Evolutionary conservation across 2,797 vertebrate species (phyloP).

Genomic region (Silurus lanzhouensis): DNA sequence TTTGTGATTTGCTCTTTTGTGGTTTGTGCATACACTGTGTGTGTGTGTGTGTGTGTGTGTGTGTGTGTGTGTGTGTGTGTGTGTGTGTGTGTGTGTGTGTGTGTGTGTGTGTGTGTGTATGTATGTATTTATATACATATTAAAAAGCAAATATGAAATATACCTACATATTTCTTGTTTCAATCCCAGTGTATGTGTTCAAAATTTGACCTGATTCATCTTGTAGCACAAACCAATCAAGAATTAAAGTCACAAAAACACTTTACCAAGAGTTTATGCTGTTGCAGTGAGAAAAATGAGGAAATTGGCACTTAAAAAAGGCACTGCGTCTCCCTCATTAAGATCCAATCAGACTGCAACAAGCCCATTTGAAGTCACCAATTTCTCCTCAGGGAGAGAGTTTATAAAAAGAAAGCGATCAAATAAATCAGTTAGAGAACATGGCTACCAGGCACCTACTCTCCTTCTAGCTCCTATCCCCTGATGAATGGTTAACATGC

Average conservation of each 20-base stretch:
- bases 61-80: too few species aligned
- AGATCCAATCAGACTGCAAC: conserved; percentile 2
- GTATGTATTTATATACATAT: too few species aligned
- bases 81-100: too few species aligned
- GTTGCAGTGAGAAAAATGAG: conserved; percentile 16
- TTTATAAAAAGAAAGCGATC: conserved; percentile 46
- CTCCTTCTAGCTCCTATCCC: conserved; percentile 46
- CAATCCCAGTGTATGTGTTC: background rate
- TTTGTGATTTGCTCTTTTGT: conserved; percentile 52
- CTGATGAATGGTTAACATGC: conserved; percentile 50
- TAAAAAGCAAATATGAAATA: too few species aligned
- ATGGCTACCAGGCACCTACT: conserved; percentile 34
- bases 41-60: too few species aligned
- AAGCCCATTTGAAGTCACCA: conserved; percentile 40
- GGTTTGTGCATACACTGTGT: conserved; percentile 35
- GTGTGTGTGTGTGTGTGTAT: too few species aligned
- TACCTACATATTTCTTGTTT: background rate
- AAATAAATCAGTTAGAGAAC: conserved; percentile 40
- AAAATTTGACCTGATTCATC: background rate
- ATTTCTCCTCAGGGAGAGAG: conserved; percentile 32
- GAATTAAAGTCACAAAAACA: conserved; percentile 53
- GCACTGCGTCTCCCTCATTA: conserved; percentile 30
- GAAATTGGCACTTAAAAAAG: conserved; percentile 37
- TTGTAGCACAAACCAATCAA: conserved; percentile 43
- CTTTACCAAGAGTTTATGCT: conserved; percentile 3